phyloP scores from a whole-genome alignment of 1,140 invertebrate species.

The Drosophila punjabiensis region DNA sequence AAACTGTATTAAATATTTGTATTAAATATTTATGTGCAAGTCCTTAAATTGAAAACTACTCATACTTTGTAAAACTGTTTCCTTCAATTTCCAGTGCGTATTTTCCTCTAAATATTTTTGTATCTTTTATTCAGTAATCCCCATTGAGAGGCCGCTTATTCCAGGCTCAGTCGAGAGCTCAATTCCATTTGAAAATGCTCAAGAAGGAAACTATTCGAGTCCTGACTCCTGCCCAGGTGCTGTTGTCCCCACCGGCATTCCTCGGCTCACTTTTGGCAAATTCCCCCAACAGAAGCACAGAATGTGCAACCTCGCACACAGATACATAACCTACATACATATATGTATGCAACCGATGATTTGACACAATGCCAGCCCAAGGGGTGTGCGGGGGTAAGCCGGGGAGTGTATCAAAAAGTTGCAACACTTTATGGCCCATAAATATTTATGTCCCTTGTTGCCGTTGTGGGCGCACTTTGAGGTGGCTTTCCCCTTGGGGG shows the following conservation, averaged over 20 bases:
- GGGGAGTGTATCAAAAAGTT: constrained; percentile 76
- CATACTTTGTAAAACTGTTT: neutral
- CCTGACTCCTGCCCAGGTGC: neutral
- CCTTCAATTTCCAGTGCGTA: neutral
- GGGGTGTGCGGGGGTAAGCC: neutral
- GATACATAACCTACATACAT: neutral
- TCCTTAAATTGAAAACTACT: neutral
- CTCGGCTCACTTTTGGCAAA: constrained; percentile 15
- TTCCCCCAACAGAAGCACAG: constrained; percentile 15
- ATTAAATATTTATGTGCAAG: neutral
- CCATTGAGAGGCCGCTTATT: constrained; percentile 3
- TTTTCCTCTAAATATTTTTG: neutral
- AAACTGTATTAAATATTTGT: neutral
- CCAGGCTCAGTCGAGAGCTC: neutral
- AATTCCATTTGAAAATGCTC: neutral
- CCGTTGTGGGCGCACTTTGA: constrained; percentile 52
- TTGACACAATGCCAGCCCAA: constrained; percentile 42
- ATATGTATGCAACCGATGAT: constrained; percentile 38
- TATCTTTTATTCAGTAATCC: neutral
- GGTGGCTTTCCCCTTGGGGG: constrained; percentile 2
- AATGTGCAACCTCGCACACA: constrained; percentile 4
- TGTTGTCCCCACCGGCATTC: constrained; percentile 9
- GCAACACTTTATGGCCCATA: constrained; percentile 80
- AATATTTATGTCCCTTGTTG: constrained; percentile 74
- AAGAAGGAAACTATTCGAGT: constrained; percentile 11